Evolutionary conservation across 2,888 invertebrate genomes (phyloP), one percentile per base, ranked within the genome.

Genomic region (Hypselothyrea guttata): DNA sequence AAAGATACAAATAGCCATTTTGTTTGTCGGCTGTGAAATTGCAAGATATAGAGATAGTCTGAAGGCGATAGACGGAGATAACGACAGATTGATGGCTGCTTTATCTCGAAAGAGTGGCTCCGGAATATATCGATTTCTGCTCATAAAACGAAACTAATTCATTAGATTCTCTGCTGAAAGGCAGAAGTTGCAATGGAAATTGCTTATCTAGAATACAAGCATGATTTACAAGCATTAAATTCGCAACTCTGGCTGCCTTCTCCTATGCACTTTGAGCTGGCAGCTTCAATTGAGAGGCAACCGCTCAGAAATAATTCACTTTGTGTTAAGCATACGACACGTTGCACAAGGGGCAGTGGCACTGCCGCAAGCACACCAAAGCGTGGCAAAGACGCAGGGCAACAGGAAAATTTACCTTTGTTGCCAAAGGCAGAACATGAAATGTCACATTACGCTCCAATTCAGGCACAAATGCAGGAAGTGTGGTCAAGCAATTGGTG

Each of bases 391-490:
- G 22, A 44, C 38, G 48, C 35, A 63, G 37, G 18, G 54, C 48
- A 40, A 56, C 54, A 58, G 54, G 57, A 37, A 65, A 64, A 61
- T 56, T 16, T 65, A 58, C 41, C 59, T 62, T 53, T 62, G 54
- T 46, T 37, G 35, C 53, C 48, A 41, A 52, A 44, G 67, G 69
- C 59, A 62, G 41, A 68, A 75, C 62, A 79, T 60, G 57, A 74
- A 81, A 84, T 82, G 75, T 74, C 75, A 59, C 72, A 79, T 84
- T 77, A 71, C 79, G 85, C 79, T 86, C 86, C 68, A 84, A 65
- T 84, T 82, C 77, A 53, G 73, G 48, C 52, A 38, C 64, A 72
- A 83, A 75, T 73, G 55, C 73, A 73, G 82, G 72, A 73, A 86
- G 77, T 82, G 86, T 82, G 86, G 77, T 84, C 75, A 68, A 67